Percentiles rank a stretch among this genome's conserved stretches.
Conservation (phyloP, 2,797 vertebrate genomes). For the Ciconia nigra region DNA sequence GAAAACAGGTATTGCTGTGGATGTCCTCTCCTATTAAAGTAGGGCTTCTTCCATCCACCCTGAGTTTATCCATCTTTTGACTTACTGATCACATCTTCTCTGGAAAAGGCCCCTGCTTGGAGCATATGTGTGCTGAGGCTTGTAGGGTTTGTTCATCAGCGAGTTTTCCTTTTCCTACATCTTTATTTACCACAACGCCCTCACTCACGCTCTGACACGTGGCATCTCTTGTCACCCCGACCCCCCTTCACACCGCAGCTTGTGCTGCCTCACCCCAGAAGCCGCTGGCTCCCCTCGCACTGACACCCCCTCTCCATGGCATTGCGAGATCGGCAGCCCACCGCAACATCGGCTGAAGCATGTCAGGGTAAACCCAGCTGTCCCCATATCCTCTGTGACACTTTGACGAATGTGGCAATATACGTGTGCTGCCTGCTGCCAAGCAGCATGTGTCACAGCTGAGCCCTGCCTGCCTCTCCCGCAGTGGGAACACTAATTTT, state of each 20-base stretch:
- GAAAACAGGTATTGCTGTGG: neutral
- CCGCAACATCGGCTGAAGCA: neutral
- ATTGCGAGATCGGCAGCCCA: neutral
- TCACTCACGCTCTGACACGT: rapidly evolving
- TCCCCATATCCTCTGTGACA: neutral
- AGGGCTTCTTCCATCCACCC: neutral
- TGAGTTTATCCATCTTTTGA: neutral
- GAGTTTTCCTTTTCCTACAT: neutral
- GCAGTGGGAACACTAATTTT: neutral
- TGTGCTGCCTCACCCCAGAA: neutral
- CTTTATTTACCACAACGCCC: neutral
- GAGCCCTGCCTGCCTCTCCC: neutral
- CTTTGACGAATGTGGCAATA: neutral
- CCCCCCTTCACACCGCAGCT: neutral
- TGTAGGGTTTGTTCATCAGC: neutral
- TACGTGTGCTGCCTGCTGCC: neutral
- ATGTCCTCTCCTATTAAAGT: neutral
- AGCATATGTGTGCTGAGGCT: neutral
- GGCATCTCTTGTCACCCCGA: neutral
- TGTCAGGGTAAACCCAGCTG: neutral
- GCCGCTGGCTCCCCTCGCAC: neutral
- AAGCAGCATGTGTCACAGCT: neutral
- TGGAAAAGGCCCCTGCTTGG: neutral
- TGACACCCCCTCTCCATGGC: neutral
- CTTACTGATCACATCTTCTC: neutral